A percentile compares a stretch with the other conserved stretches of the same genome.
phyloP scores from a whole-genome alignment of 1,140 invertebrate genomes.

The Anoplolepis gracilipes region DNA sequence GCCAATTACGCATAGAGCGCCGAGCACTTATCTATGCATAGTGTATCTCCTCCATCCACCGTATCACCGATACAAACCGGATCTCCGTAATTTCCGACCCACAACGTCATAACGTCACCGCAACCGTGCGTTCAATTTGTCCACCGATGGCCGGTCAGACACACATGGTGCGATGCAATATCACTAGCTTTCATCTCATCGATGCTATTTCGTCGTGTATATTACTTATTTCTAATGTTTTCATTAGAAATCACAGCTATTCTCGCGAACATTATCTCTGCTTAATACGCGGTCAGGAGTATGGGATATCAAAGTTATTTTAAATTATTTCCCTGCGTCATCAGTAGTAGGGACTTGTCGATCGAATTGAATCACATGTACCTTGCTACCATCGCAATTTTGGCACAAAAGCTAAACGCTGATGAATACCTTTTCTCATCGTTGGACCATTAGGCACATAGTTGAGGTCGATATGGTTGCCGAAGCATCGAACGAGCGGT shows the following conservation, averaged over 20 bases:
- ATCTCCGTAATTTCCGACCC: slow-evolving; percentile 49
- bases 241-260: slow-evolving; percentile 3
- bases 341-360: not conserved
- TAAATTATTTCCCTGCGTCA: not conserved
- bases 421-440: slow-evolving; percentile 54
- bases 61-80: slow-evolving; percentile 37
- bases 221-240: slow-evolving; percentile 36
- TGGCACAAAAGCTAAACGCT: slow-evolving; percentile 40
- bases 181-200: slow-evolving; percentile 3
- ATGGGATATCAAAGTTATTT: slow-evolving; percentile 14
- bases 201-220: slow-evolving; percentile 12
- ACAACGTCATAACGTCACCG: slow-evolving; percentile 51
- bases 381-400: not conserved
- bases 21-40: not conserved
- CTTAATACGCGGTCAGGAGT: not conserved
- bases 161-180: not conserved
- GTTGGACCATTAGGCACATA: not conserved
- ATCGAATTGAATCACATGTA: slow-evolving; percentile 34
- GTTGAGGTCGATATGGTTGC: slow-evolving; percentile 32
- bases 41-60: slow-evolving; percentile 32
- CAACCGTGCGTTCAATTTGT: slow-evolving; percentile 55
- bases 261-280: slow-evolving; percentile 17
- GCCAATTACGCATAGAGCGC: not conserved
- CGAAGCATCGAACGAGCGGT: slow-evolving; percentile 36
- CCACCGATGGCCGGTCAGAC: not conserved